Base-by-base conservation (phyloP, 2,113 vertebrate genomes). In the Mus pahari region DNA sequence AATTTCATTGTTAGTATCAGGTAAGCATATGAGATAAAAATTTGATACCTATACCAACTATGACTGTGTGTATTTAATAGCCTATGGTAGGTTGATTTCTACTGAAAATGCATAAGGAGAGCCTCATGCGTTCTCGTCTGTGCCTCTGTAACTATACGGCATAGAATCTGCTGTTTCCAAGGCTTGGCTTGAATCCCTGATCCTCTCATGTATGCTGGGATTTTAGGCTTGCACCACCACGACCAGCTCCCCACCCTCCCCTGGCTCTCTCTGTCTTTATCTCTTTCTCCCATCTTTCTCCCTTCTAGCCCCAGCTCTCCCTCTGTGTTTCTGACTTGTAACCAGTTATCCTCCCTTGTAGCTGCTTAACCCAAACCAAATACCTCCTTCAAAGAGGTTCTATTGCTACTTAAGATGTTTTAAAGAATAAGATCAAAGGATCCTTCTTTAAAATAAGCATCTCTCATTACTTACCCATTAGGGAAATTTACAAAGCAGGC, bases 301-400 rank as follows among this genome's bases (percentile, higher is more conserved):
- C 50, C 4, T 36, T 50, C 31, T 26, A 14, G 12, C 8, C 4
- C 48, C 14, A 17, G 13, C 13, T 28, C 48, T 9, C 50, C 31
- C 73, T 95, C 68, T 53, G 26, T n/a, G n/a, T 60, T 60, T 48
- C 83, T 68, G 55, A 68, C 13, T 39, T 86, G 13, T 28, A 22
- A 33, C 42, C 83, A 91, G 55, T 26, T 93, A 91, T 55, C 64
- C 79, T 89, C 39, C n/a, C 24, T 94, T 39, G 68, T 4, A 39
- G 11, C 8, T 31, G 14, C 42, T 92, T 42, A 87, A 92, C 24
- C 39, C 66, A 92, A 84, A 90, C 64, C 17, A 92, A 92, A 92
- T 42, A 33, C 36, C 73, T 42, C 17, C 45, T 55, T 68, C 68
- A 90, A 92, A 87, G 74, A 92, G 93, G 53, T 28, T 36, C 75